Evolutionary conservation across 2,113 vertebrate genomes (phyloP).

Genomic region (Thalassoma bifasciatum): DNA sequence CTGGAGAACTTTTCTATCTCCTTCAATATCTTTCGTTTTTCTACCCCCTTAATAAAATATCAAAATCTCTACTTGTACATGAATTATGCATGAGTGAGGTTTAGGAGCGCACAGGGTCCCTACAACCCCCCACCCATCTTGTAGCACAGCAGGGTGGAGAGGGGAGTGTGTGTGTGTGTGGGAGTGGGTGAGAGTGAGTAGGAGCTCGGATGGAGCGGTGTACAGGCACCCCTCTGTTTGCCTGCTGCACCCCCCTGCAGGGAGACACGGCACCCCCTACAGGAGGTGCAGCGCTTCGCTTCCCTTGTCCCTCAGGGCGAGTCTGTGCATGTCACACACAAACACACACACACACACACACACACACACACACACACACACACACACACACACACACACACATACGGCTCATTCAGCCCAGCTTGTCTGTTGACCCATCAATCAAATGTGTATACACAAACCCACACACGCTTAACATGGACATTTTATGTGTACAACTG

Average conservation of each 20-base stretch:
- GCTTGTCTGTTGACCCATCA: constrained; percentile 74
- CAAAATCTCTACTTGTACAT: constrained; percentile 97
- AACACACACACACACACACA: no score
- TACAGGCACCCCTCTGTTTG: constrained; percentile 85
- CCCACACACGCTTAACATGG: constrained; percentile 28
- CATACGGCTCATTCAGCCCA: constrained; percentile 50
- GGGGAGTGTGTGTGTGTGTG: constrained; percentile 72
- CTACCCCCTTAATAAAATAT: constrained; percentile 93
- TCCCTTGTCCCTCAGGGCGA: constrained; percentile 85
- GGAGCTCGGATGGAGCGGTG: constrained; percentile 68
- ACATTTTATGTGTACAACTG: constrained; percentile 36
- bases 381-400: constrained; percentile 57
- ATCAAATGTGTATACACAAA: constrained; percentile 56
- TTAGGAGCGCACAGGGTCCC: constrained; percentile 87
- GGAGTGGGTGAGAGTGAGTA: constrained; percentile 72
- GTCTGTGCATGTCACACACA: constrained; percentile 66
- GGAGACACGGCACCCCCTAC: constrained; percentile 84
- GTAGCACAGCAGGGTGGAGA: constrained; percentile 86
- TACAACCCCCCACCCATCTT: constrained; percentile 65
- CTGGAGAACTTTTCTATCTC: constrained; percentile 73
- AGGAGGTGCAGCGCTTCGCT: constrained; percentile 85
- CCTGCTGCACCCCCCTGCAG: constrained; percentile 78
- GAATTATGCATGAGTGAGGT: constrained; percentile 98
- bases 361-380: constrained; percentile 57
- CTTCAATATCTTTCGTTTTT: constrained; percentile 93